Conservation (phyloP, 2,888 invertebrate species). For the Marasmarcha lunaedactyla region DNA sequence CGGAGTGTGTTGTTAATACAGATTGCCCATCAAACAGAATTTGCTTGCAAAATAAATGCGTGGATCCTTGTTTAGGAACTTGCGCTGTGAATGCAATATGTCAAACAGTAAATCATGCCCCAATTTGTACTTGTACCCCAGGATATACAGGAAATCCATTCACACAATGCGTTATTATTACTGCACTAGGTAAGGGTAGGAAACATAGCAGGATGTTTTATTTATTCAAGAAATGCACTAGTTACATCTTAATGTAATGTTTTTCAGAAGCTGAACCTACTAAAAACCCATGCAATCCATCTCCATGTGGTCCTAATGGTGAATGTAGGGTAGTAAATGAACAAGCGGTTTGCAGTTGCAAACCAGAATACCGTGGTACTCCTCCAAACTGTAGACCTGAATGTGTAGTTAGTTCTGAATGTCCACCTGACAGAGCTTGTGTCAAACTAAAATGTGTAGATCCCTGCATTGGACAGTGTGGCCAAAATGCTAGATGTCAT, state of each 20-base stretch:
- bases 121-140: conserved; percentile 75
- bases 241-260: too few species aligned
- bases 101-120: conserved; percentile 78
- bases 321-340: conserved; percentile 79
- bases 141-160: conserved; percentile 76
- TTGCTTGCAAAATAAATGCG: conserved; percentile 80
- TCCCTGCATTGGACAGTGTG: conserved; percentile 81
- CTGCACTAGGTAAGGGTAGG: neutral
- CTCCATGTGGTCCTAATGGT: conserved; percentile 87
- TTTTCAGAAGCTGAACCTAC: conserved; percentile 39
- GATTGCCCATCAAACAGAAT: conserved; percentile 80
- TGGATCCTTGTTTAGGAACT: conserved; percentile 80
- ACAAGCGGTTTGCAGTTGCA: conserved; percentile 79
- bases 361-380: conserved; percentile 72
- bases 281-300: conserved; percentile 77
- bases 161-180: neutral
- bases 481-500: conserved; percentile 77
- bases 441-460: conserved; percentile 77
- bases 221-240: too few species aligned
- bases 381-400: conserved; percentile 81
- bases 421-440: conserved; percentile 75
- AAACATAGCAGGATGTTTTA: too few species aligned
- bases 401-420: conserved; percentile 79
- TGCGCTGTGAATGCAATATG: conserved; percentile 82
- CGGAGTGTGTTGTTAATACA: conserved; percentile 80